Evolutionary conservation across 2,888 invertebrate genomes (phyloP), one percentile per base, ranked within the genome.

Genomic region (Syrista parreyssii): DNA sequence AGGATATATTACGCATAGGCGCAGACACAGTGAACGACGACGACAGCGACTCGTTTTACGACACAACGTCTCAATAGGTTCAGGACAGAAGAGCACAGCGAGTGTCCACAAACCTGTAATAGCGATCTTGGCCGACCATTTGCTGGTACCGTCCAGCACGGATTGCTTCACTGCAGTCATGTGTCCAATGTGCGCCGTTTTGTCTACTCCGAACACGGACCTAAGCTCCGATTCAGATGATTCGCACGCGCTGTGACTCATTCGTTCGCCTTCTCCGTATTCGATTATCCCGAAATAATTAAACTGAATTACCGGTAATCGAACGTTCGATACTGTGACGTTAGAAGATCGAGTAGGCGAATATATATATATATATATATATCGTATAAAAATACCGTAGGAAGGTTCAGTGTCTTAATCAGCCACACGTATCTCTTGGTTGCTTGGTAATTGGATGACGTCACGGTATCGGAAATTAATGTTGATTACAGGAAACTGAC

Each of bases 81-180:
- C 76, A 76, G 75, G 81, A 78, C 78, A 80, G 82, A 80, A 81
- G 80, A 78, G 81, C 82, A 81, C 85, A 85, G 82, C 84, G 84
- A 82, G 79, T 82, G 88, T 90, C 92, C 92, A 94, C 97, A 95
- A 96, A 99, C 99, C 98, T 97, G 99, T 99, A 93, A 99, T 98
- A 92, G 98, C 98, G 93, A 99, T 99, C 95, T 99, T 99, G 91
- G 99, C 99, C 91, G 99, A 99, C 99, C 99, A 99, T 94, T 99
- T 99, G 92, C 98, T 98, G 87, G 99, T 99, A 91, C 99, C 99
- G 93, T 99, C 99, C 93, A 99, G 95, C 90, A 99, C 99, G 91
- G 98, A 97, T 94, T 99, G 98, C 94, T 99, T 98, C 91, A 99
- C 98, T 86, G 98, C 96, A 93, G 97, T 98, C 98, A 99, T 98